Conservation (phyloP, 1,140 invertebrate species). For the Neoseiulus cucumeris region DNA sequence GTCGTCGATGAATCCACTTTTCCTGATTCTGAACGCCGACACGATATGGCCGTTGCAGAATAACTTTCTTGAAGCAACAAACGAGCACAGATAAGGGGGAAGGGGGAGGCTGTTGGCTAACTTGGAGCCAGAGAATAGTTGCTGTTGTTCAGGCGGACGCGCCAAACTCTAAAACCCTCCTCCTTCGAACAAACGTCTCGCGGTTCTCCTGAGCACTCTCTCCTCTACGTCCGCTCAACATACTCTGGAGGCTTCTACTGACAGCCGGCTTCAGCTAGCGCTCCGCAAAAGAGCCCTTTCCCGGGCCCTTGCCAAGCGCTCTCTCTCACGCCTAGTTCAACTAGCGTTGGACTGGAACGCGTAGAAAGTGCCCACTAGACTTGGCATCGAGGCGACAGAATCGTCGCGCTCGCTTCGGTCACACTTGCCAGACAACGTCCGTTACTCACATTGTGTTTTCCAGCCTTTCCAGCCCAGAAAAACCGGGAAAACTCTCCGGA, state of each 20-base stretch:
- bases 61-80: background rate
- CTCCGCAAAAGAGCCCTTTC: conserved; percentile 9
- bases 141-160: background rate
- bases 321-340: too few relatives aligned
- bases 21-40: too few relatives aligned
- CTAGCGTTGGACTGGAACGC: too few relatives aligned
- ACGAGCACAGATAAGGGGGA: background rate
- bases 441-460: too few relatives aligned
- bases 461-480: too few relatives aligned
- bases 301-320: background rate
- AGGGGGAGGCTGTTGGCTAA: background rate
- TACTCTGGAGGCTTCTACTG: background rate
- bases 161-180: background rate
- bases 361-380: too few relatives aligned
- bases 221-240: background rate
- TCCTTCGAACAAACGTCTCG: background rate
- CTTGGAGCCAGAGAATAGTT: background rate
- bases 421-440: too few relatives aligned
- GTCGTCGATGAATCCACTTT: too few relatives aligned
- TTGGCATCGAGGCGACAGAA: too few relatives aligned
- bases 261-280: background rate
- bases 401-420: too few relatives aligned
- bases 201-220: background rate
- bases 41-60: too few relatives aligned
- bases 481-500: too few relatives aligned